phyloP scores from a whole-genome alignment of 1,140 invertebrate species.

The Solen grandis region DNA sequence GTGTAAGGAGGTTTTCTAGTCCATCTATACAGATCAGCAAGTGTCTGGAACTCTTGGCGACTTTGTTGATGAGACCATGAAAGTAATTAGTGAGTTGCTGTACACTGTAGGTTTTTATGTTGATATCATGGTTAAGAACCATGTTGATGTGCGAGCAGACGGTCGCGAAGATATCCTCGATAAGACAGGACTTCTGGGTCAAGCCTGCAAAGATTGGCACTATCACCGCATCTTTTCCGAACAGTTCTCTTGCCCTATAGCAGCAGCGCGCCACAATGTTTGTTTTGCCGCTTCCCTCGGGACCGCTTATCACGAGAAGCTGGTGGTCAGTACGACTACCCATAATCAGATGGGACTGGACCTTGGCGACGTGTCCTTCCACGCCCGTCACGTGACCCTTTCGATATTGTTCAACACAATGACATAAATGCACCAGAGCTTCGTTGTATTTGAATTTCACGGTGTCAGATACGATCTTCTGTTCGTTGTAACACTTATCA shows the following conservation, averaged over 20 bases:
- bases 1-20: slow-evolving; percentile 40
- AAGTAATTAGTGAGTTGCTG: slow-evolving; percentile 60
- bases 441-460: slow-evolving; percentile 39
- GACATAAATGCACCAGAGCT: slow-evolving; percentile 56
- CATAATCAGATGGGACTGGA: slow-evolving; percentile 53
- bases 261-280: slow-evolving; percentile 57
- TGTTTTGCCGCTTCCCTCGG: slow-evolving; percentile 61
- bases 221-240: slow-evolving; percentile 58
- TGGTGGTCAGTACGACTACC: slow-evolving; percentile 60
- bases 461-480: neutral
- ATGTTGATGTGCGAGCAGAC: slow-evolving; percentile 61
- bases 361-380: slow-evolving; percentile 41
- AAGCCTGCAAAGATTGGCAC: slow-evolving; percentile 56
- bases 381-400: slow-evolving; percentile 26
- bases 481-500: too few species aligned
- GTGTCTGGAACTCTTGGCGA: slow-evolving; percentile 61
- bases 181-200: slow-evolving; percentile 33
- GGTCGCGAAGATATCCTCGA: slow-evolving; percentile 47
- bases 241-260: slow-evolving; percentile 45
- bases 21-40: slow-evolving; percentile 59
- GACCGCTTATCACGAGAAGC: slow-evolving; percentile 62
- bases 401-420: slow-evolving; percentile 36
- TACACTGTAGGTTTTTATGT: slow-evolving; percentile 50
- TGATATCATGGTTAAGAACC: slow-evolving; percentile 55
- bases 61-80: slow-evolving; percentile 59